Conservation (phyloP, 2,888 invertebrate genomes). For the Agrenia bidenticulata region DNA sequence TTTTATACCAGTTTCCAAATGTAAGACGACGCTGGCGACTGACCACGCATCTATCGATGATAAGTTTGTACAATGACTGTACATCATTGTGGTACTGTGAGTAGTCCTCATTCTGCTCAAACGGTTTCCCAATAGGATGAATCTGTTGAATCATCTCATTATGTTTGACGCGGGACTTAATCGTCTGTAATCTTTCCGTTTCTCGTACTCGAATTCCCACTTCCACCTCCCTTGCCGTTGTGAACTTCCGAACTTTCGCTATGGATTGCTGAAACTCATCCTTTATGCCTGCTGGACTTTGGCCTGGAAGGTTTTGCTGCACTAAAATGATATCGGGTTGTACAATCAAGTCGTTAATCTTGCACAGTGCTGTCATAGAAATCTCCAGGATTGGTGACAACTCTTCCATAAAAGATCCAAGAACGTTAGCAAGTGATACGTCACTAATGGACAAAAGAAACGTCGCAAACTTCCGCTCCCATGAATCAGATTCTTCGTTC, state of each 20-base stretch:
- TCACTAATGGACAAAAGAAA: slow-evolving; percentile 23
- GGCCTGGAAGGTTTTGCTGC: not conserved
- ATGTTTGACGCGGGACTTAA: slow-evolving; percentile 23
- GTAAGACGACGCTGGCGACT: slow-evolving; percentile 9
- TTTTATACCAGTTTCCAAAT: slow-evolving; percentile 14
- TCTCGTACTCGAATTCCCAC: slow-evolving; percentile 6
- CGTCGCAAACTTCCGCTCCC: slow-evolving; percentile 14
- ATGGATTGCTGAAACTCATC: not conserved
- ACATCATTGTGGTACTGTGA: slow-evolving; percentile 3
- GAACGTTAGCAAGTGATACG: slow-evolving; percentile 5
- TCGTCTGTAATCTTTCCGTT: slow-evolving; percentile 7
- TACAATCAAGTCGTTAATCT: not conserved
- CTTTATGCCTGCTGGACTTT: not conserved
- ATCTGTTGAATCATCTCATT: slow-evolving; percentile 7
- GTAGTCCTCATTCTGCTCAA: not conserved
- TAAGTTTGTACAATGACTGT: slow-evolving; percentile 10
- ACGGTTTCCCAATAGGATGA: not conserved
- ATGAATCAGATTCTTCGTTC: slow-evolving; percentile 14
- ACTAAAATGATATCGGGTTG: slow-evolving; percentile 1
- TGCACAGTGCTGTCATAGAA: slow-evolving; percentile 3
- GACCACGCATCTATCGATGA: not conserved
- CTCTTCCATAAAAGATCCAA: slow-evolving; percentile 14
- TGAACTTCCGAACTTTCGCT: not conserved
- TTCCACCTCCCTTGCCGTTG: not conserved
- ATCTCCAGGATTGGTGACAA: slow-evolving; percentile 16